Base-by-base conservation (phyloP, 2,888 invertebrate genomes). In the Lysandra bellargus region DNA sequence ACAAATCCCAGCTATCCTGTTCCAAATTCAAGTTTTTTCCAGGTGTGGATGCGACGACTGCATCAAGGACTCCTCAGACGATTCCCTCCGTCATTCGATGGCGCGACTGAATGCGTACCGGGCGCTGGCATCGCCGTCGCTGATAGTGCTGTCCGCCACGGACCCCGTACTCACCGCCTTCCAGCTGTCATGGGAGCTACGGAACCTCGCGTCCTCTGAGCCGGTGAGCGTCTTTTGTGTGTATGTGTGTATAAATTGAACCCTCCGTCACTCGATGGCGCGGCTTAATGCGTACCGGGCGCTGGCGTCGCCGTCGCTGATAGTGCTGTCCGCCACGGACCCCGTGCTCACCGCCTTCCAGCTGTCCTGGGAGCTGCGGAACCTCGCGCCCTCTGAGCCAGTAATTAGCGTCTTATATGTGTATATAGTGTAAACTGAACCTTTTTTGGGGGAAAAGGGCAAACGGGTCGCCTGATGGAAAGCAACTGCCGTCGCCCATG, bases 81-180 rank as follows among this genome's bases (percentile, higher is more conserved):
- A 97, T 85, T 97, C 97, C 0, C 90, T 98, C 82, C 95, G 98
- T 78, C 96, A 98, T 87, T 99, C 99, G 0, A 93, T 98, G 79
- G 97, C 98, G 0, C 96, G 99, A 40, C 97, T 99, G 78, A 99
- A 99, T 88, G 98, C 98, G 85, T 99, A 99, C 93, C 96, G 97
- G 82, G 99, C 99, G 0, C 92, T 99, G 79, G 97, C 99, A 0
- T 98, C 98, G 86, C 98, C 99, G 0, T 99, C 99, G 0, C 96
- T 99, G 78, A 99, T 99, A 83, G 98, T 98, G 0, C 93, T 99
- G 60, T 98, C 98, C 57, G 98, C 98, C 9, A 97, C 96, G 80
- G 99, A 99, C 92, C 99, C 99, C 1, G 96, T 99, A 79, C 95
- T 99, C 83, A 99, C 99, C 0, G 98, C 99, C 23, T 99, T 99